Percentiles rank a stretch among this genome's conserved stretches.
Evolutionary conservation across 1,140 invertebrate species (phyloP).

Genomic region (Trichogramma pretiosum): DNA sequence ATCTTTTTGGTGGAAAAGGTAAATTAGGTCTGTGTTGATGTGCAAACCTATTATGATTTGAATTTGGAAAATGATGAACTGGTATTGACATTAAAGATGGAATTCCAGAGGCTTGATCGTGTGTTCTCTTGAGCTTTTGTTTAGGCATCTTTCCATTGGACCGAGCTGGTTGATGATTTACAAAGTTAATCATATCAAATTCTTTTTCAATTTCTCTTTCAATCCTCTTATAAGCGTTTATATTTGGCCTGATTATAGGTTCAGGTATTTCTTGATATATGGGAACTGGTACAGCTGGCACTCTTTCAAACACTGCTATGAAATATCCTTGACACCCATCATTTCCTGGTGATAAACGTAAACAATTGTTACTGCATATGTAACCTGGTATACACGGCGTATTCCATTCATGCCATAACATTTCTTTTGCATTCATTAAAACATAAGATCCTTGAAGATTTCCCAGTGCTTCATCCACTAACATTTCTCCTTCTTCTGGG

Average conservation of each 20-base stretch:
- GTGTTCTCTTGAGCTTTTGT: no score
- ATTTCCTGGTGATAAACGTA: slow-evolving; percentile 65
- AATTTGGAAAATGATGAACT: neutral
- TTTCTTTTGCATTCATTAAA: slow-evolving; percentile 50
- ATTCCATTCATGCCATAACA: slow-evolving; percentile 55
- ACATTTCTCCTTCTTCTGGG: slow-evolving; percentile 85
- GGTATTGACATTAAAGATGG: neutral
- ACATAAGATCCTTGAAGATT: slow-evolving; percentile 52
- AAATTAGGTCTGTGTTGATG: no score
- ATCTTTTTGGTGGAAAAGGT: no score
- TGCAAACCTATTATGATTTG: no score
- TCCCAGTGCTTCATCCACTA: slow-evolving; percentile 58
- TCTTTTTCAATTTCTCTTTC: no score
- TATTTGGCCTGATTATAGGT: no score
- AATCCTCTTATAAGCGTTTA: no score
- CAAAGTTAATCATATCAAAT: no score
- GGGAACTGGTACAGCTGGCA: slow-evolving; percentile 25
- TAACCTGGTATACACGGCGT: slow-evolving; percentile 56
- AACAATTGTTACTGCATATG: slow-evolving; percentile 59
- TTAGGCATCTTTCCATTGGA: no score
- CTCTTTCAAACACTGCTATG: slow-evolving; percentile 74
- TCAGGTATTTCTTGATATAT: no score
- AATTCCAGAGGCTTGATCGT: no score
- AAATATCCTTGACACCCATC: slow-evolving; percentile 91
- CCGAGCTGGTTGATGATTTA: no score